These are phyloP conservation scores for Rhinogobius similis DNA, from an alignment of 2,113 vertebrate species.

Conservation along the genomic window DNA sequence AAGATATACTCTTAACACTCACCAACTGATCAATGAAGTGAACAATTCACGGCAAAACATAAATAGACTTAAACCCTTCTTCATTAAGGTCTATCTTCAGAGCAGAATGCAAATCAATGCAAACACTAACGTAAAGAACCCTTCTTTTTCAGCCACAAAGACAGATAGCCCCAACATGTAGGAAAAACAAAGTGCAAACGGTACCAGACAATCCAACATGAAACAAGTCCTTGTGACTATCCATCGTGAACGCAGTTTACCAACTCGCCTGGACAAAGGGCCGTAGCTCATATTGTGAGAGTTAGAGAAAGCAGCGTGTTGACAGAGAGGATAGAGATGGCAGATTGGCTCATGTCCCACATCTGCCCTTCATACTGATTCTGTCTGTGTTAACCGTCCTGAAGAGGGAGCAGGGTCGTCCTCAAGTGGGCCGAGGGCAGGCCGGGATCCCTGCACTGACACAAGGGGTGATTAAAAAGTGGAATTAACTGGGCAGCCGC, in stretches of 20 bases:
- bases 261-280: slow-evolving; percentile 66
- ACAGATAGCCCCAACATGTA: slow-evolving; percentile 35
- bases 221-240: slow-evolving; percentile 53
- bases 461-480: slow-evolving; percentile 71
- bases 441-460: slow-evolving; percentile 54
- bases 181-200: slow-evolving; percentile 48
- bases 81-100: slow-evolving; percentile 43
- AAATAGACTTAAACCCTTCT: slow-evolving; percentile 42
- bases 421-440: slow-evolving; percentile 73
- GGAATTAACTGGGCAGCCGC: slow-evolving; percentile 63
- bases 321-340: slow-evolving; percentile 71
- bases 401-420: slow-evolving; percentile 58
- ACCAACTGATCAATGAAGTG: slow-evolving; percentile 43
- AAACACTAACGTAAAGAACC: slow-evolving; percentile 47
- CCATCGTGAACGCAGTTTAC: slow-evolving; percentile 49
- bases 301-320: slow-evolving; percentile 67
- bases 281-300: slow-evolving; percentile 57
- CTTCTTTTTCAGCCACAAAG: slow-evolving; percentile 30
- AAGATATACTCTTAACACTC: no score
- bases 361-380: slow-evolving; percentile 68
- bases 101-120: slow-evolving; percentile 57
- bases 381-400: slow-evolving; percentile 57
- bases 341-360: slow-evolving; percentile 70
- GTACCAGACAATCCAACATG: slow-evolving; percentile 63
- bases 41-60: slow-evolving; percentile 34